Percentiles rank a stretch among this genome's conserved stretches.
Evolutionary conservation across 2,113 vertebrate genomes (phyloP).

Genomic region (Ariopsis seemanni): DNA sequence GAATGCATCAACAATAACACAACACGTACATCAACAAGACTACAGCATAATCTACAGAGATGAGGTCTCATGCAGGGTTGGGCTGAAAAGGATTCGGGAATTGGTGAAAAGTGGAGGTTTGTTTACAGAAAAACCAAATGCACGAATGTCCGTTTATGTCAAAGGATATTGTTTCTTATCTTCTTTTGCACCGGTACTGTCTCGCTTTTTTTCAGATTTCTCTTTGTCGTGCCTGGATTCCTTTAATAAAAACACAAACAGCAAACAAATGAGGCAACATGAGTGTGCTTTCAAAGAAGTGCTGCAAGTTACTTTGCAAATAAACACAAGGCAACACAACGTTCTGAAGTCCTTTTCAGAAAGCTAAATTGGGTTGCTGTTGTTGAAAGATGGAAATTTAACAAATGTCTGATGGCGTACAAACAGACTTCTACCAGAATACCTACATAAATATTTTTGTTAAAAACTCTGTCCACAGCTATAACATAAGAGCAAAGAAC

Average conservation of each 20-base stretch:
- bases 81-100: not conserved
- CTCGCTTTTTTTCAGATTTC: slow-evolving; percentile 92
- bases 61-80: not conserved
- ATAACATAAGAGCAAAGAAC: too few relatives aligned
- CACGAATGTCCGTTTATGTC: slow-evolving; percentile 56
- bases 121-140: not conserved
- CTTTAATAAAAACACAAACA: slow-evolving; percentile 64
- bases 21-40: not conserved
- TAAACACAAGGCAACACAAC: not conserved
- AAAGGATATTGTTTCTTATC: slow-evolving; percentile 98
- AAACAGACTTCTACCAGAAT: too few relatives aligned
- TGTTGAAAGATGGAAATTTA: too few relatives aligned
- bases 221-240: slow-evolving; percentile 90
- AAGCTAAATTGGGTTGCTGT: too few relatives aligned
- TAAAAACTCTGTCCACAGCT: too few relatives aligned
- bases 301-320: slow-evolving; percentile 70
- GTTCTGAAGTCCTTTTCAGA: too few relatives aligned
- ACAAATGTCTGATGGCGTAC: too few relatives aligned
- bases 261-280: slow-evolving; percentile 47
- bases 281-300: slow-evolving; percentile 2
- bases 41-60: not conserved
- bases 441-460: too few relatives aligned
- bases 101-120: not conserved
- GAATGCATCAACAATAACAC: not conserved
- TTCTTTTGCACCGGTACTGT: slow-evolving; percentile 85